Conservation (phyloP, 2,113 vertebrate genomes). For the Nycticebus coucang region DNA sequence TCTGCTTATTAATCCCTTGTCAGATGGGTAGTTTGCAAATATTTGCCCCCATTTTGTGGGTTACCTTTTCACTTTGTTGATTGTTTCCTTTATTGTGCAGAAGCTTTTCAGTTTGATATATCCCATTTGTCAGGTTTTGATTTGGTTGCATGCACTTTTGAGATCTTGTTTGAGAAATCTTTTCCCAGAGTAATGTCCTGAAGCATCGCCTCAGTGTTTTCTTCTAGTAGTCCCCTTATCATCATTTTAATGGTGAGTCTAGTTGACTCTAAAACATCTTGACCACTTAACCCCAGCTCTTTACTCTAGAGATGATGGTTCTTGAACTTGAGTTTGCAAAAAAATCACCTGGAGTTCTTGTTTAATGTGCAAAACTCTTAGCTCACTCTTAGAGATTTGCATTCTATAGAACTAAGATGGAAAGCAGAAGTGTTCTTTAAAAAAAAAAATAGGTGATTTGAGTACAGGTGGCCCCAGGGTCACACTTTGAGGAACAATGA, state of each 20-base stretch:
- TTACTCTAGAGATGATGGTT: background rate
- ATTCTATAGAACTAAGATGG: background rate
- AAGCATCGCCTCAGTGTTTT: background rate
- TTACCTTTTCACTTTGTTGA: background rate
- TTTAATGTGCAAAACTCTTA: constrained; percentile 15
- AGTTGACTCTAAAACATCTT: background rate
- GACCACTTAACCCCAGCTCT: background rate
- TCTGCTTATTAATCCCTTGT: background rate
- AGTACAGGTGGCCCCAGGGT: background rate
- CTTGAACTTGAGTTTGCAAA: background rate
- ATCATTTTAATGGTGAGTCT: background rate
- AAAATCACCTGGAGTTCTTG: background rate
- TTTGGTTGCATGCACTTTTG: background rate
- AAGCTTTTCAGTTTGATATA: background rate
- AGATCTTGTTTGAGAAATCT: background rate
- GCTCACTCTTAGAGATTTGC: background rate
- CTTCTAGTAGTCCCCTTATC: background rate
- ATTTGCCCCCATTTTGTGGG: background rate
- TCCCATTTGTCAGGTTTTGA: background rate
- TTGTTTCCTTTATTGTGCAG: background rate
- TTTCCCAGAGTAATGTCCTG: background rate
- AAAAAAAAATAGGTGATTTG: background rate
- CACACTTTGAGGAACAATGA: background rate
- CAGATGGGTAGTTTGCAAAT: background rate
- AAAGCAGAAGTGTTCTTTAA: background rate